A percentile compares a stretch with the other conserved stretches of the same genome.
Conservation (phyloP, 2,888 invertebrate genomes). For the Drosophila testacea region DNA sequence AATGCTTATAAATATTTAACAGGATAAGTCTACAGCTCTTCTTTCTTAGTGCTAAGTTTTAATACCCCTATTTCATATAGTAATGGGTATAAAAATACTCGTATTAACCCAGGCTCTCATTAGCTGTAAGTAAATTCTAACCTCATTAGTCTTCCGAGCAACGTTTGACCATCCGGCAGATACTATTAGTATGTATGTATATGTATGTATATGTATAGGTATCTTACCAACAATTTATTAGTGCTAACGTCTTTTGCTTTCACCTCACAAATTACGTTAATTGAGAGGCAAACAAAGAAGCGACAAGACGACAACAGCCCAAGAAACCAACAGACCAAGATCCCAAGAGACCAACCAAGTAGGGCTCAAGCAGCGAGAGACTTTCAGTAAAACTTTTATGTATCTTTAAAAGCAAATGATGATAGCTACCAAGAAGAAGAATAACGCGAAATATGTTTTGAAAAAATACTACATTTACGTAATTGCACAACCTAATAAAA, state of each 20-base stretch:
- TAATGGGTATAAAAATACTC: conserved; percentile 8
- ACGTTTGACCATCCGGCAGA: conserved; percentile 25
- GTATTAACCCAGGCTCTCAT: conserved; percentile 15
- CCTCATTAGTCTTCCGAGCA: conserved; percentile 31
- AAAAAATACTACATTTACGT: conserved; percentile 25
- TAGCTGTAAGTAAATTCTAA: conserved; percentile 34
- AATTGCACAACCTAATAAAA: conserved; percentile 27
- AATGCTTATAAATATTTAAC: too few species aligned
- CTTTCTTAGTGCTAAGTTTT: background rate
- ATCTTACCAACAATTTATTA: conserved; percentile 43
- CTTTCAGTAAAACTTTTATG: conserved; percentile 18
- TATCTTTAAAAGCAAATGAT: conserved; percentile 24
- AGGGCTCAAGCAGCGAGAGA: background rate
- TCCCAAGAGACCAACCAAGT: conserved; percentile 4
- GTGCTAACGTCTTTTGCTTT: conserved; percentile 43
- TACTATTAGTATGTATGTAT: conserved; percentile 21
- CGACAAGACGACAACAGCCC: conserved; percentile 26
- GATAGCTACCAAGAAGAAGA: conserved; percentile 14
- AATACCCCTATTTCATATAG: background rate
- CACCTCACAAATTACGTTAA: conserved; percentile 46
- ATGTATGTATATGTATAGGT: conserved; percentile 18
- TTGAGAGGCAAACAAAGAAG: conserved; percentile 44
- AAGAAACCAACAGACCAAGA: conserved; percentile 3
- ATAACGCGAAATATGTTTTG: conserved; percentile 7
- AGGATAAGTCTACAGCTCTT: too few species aligned